Percentiles rank a stretch among this genome's conserved stretches.
Conservation (phyloP, 2,113 vertebrate species). For the Stomatorhinus ivindoensis region DNA sequence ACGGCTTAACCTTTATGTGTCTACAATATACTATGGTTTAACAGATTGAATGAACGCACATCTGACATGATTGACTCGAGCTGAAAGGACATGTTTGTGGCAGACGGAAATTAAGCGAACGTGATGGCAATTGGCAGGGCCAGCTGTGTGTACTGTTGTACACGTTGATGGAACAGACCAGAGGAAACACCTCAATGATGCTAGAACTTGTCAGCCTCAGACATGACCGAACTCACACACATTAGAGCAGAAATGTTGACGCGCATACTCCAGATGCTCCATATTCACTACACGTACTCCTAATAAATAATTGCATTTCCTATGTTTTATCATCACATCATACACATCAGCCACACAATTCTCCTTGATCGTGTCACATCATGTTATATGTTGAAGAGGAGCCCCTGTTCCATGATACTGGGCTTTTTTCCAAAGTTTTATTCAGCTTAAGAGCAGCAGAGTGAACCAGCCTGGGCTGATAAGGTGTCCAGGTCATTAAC, state of each 20-base stretch:
- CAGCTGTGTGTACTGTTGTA: constrained; percentile 7
- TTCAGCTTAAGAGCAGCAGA: not conserved
- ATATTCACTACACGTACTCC: not conserved
- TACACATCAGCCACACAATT: not conserved
- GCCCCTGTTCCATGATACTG: not conserved
- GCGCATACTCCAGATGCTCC: not conserved
- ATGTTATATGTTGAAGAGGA: not conserved
- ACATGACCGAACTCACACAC: not conserved
- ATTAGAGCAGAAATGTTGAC: not conserved
- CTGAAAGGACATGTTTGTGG: constrained; percentile 4
- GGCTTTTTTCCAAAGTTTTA: not conserved
- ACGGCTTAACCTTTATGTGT: not conserved
- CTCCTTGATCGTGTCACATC: not conserved
- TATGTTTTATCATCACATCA: not conserved
- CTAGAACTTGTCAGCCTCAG: not conserved
- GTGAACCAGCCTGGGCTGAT: not conserved
- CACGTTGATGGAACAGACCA: not conserved
- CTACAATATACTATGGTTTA: not conserved
- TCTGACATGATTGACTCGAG: not conserved
- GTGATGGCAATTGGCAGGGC: not conserved
- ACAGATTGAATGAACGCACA: not conserved
- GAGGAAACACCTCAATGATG: not conserved
- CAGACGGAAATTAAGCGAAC: not conserved
- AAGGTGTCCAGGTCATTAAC: not conserved
- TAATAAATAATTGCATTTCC: not conserved